Evolutionary conservation across 2,797 vertebrate species (phyloP), one percentile per base, ranked within the genome.

Genomic region (Simalia tracyae): DNA sequence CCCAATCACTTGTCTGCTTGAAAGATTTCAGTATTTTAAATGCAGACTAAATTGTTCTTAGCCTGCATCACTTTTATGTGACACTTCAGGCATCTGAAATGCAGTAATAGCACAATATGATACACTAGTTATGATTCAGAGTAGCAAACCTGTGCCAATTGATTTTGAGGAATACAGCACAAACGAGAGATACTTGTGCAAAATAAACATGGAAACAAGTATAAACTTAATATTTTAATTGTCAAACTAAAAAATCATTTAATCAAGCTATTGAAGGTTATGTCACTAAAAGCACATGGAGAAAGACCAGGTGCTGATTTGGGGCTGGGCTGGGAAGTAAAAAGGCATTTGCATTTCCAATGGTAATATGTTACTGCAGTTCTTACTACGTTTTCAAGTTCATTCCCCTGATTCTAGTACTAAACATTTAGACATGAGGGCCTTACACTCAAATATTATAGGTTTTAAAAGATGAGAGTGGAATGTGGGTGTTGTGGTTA

Each of bases 81-180:
- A 46, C 87, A 93, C 90, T 93, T 93, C 59, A 72, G 84, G 61
- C 10, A 2, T 64, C 50, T 76, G 89, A 84, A 90, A 72, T 28
- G 15, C 86, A 50, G n/a, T 92, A 86, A 92, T 56, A 72, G 86
- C 11, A 0, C 15, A 88, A 89, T 61, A 86, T 61, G 17, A n/a
- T 11, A 0, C 36, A 2, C 63, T n/a, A 15, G 89, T 91, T 93
- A 92, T 95, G 93, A 94, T 94, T 86, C 91, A 93, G 93, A 91
- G 95, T 85, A 94, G 24, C 15, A 64, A 81, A 7, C 28, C 57
- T 81, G 14, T 54, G 22, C n/a, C 46, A 56, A 42, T 8, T 86
- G 63, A 36, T 76, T 81, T 63, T 59, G 61, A 81, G 59, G 24
- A 81, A 81, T 28, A 84, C 54, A 93, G 89, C 89, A 93, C 64